Evolutionary conservation across 2,888 invertebrate genomes (phyloP).

Genomic region (Lutraria lutraria): DNA sequence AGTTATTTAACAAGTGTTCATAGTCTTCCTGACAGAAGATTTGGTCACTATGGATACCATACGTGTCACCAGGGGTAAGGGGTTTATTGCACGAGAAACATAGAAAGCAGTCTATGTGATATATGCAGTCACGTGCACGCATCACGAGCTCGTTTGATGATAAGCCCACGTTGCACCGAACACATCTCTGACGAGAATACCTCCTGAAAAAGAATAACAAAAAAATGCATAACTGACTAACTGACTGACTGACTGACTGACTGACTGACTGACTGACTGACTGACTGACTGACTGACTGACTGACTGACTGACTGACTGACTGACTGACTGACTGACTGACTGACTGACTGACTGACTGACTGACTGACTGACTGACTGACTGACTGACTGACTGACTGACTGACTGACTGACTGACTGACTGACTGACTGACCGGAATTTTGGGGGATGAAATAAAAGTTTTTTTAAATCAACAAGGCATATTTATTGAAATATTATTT

Average conservation of each 20-base stretch:
- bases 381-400: background rate
- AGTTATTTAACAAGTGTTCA: constrained; percentile 88
- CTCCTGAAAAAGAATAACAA: constrained; percentile 88
- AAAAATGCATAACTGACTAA: background rate
- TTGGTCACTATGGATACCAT: constrained; percentile 94
- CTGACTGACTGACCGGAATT: too few relatives aligned
- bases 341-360: too few relatives aligned
- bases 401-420: background rate
- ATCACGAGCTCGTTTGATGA: constrained; percentile 96
- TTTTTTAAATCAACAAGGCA: background rate
- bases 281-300: background rate
- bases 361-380: background rate
- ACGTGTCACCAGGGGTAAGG: constrained; percentile 95
- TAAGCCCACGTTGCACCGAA: constrained; percentile 94
- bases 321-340: background rate
- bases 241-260: too few relatives aligned
- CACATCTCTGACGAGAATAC: constrained; percentile 94
- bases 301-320: background rate
- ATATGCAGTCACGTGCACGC: constrained; percentile 95
- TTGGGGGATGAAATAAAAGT: too few relatives aligned
- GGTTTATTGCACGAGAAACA: constrained; percentile 94
- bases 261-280: background rate
- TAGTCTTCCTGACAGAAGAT: constrained; percentile 95
- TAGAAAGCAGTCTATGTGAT: constrained; percentile 96
- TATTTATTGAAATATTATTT: background rate